Base-by-base conservation (phyloP, 2,888 invertebrate species). In the Cheilosia scutellata region DNA sequence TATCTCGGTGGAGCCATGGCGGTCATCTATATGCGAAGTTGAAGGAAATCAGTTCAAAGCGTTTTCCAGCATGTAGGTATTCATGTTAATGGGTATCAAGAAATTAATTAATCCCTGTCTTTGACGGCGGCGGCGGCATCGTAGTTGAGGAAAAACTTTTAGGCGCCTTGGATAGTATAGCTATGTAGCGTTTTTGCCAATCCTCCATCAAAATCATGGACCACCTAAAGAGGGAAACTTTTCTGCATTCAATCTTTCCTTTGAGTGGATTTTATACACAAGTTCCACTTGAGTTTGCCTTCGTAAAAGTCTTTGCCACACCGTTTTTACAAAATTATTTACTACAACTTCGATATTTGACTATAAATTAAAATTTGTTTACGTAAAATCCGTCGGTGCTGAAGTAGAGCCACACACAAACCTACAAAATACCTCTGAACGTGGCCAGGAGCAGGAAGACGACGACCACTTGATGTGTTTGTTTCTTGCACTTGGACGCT, bases 31-130 rank as follows among this genome's bases (percentile, higher is more conserved):
- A 68, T 72, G 71, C 25, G 44, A 37, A 57, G 66, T 29, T 55
- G 63, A 9, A 68, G 66, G 37, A 75, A 79, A 79, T 63, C 74
- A 55, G 57, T 78, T 78, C 66, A 60, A 72, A 78, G 62, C 60
- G 47, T 62, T 70, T 79, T 53, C 68, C 55, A 68, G 51, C 76
- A 82, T 86, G 71, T 76, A 51, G 51, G 13, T 51, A 75, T 76
- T 72, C 62, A 63, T 86, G 86, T 82, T 86, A 86, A 86, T 86
- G 80, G 76, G 76, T 82, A 86, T 86, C 82, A 76, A 29, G 76
- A 72, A 86, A 86, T 86, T 86, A 86, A 86, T 86, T 86, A 86
- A 82, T 86, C 86, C 86, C 71, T 82, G 86, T 86, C 86, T 80
- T 70, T 33, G 57, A 63, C 51, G 84, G 75, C 79, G 75, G 31